Base-by-base conservation (phyloP, 2,113 vertebrate species). In the Panurus biarmicus region DNA sequence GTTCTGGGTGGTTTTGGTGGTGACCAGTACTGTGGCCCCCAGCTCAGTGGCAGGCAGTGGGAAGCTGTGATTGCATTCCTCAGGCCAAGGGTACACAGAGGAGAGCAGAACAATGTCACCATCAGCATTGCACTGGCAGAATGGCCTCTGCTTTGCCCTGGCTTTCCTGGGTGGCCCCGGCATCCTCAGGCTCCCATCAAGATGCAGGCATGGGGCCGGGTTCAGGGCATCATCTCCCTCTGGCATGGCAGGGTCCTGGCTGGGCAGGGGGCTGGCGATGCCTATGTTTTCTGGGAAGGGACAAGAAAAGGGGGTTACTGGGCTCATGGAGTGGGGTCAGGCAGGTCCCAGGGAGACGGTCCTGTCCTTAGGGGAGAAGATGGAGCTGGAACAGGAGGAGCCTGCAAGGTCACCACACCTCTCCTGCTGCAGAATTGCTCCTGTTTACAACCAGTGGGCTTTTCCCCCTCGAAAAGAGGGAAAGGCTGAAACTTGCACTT, bases 41-140 rank as follows among this genome's bases (percentile, higher is more conserved):
- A 98, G 96, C 87, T 98, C 98, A 1, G 97, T 98, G 93, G 98
- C 98, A 0, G 98, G 98, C 91, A 98, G 94, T 0, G 98, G 98
- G 78, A 98, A 85, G 45, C 94, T n/a, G 9, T 97, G 97, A 72
- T 94, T 85, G 81, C 50, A 26, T 72, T 97, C 87, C 71, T 96
- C 81, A 1, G 89, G 80, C n/a, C 1, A 48, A 23, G 86, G 24
- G 47, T 77, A 94, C 42, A 81, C 5, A 1, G 85, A 0, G 1
- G 94, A 76, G 8, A 81, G 69, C 35, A 92, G 89, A 61, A 89
- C 5, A 6, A 87, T 57, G 20, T 95, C 85, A 0, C 77, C 91
- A 0, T 86, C 66, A 2, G 35, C 48, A 87, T 64, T 3, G 0
- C 58, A 77, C 20, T 19, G 94, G 87, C 77, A 95, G 66, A 80